Percentiles rank a stretch among this genome's conserved stretches.
Evolutionary conservation across 2,113 vertebrate genomes (phyloP).

Genomic region (Esox niger): DNA sequence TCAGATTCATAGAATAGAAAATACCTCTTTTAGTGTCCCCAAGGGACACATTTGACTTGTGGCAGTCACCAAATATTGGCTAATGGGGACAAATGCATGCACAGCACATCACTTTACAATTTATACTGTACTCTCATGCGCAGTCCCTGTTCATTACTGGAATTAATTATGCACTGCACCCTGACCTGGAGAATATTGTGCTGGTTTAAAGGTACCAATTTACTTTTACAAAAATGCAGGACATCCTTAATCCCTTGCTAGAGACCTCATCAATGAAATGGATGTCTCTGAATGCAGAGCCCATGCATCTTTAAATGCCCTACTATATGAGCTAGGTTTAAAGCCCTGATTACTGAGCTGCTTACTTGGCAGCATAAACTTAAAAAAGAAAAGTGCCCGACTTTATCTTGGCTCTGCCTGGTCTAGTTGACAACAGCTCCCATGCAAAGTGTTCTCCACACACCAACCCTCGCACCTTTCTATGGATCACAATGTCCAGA

Average conservation of each 20-base stretch:
- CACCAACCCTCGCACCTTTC: slow-evolving; percentile 9
- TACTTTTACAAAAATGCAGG: slow-evolving; percentile 58
- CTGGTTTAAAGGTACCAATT: slow-evolving; percentile 59
- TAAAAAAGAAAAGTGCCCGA: slow-evolving; percentile 24
- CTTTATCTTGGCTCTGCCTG: slow-evolving; percentile 34
- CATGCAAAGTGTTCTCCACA: slow-evolving; percentile 9
- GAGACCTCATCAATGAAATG: slow-evolving; percentile 50
- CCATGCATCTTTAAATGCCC: slow-evolving; percentile 53
- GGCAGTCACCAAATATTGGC: slow-evolving; percentile 61
- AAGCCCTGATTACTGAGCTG: slow-evolving; percentile 26
- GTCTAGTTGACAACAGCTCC: neutral
- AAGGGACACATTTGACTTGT: slow-evolving; percentile 50
- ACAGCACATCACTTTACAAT: slow-evolving; percentile 50
- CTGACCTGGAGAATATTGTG: slow-evolving; percentile 30
- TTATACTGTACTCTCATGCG: slow-evolving; percentile 34
- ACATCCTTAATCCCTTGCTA: slow-evolving; percentile 46
- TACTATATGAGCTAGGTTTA: slow-evolving; percentile 36
- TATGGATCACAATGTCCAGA: slow-evolving; percentile 23
- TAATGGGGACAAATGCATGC: slow-evolving; percentile 61
- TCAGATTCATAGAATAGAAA: slow-evolving; percentile 54
- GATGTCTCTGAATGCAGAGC: slow-evolving; percentile 35
- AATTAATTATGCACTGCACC: slow-evolving; percentile 43
- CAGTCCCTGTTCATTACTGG: slow-evolving; percentile 53
- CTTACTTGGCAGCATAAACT: slow-evolving; percentile 39
- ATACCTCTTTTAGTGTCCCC: slow-evolving; percentile 48